Evolutionary conservation across 1,140 invertebrate species (phyloP), one percentile per base, ranked within the genome.

Genomic region (Macrobrachium nipponense): DNA sequence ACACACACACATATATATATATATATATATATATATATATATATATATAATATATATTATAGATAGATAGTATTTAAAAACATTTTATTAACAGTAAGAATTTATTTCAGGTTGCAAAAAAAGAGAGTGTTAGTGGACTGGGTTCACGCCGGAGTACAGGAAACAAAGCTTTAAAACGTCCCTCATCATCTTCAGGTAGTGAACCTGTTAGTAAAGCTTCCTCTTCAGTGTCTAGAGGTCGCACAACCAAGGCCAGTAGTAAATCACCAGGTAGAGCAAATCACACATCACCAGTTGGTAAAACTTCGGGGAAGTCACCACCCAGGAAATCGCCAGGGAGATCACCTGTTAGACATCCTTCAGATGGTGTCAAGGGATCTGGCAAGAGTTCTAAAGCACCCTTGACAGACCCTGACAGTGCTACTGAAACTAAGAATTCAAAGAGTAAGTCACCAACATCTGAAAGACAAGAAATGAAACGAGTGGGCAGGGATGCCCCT

Each of bases 211-310:
- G 72, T 76, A 68, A 86, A 80, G 77, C n/a, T 43, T 58, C 70
- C 84, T 73, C 68, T 20, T 17, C 23, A 61, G n/a, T 61, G 14
- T 72, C 62, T n/a, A 76, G 84, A 75, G 70, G 84, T 72, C 77
- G 68, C 36, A 79, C 84, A 27, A 18, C 78, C 36, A 86, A 80
- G 15, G 78, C 77, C 36, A 80, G 58, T 70, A 86, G 84, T 60
- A 77, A 64, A 62, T 86, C 84, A 44, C 84, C 84, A 59, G 78
- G 84, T 68, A 23, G 77, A 70, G 77, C 84, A 73, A n/a, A 77
- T 43, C 66, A 73, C 27, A 60, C 44, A 18, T 82, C 80, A 43
- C 80, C 66, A 44, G 68, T 18, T 80, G 62, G 43, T 62, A 84
- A 64, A 44, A 51, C 64, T 8, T 44, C 78, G 18, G 84, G 59